Evolutionary conservation across 2,888 invertebrate species (phyloP), one percentile per base, ranked within the genome.

Genomic region (Drosophila nigritarsus): DNA sequence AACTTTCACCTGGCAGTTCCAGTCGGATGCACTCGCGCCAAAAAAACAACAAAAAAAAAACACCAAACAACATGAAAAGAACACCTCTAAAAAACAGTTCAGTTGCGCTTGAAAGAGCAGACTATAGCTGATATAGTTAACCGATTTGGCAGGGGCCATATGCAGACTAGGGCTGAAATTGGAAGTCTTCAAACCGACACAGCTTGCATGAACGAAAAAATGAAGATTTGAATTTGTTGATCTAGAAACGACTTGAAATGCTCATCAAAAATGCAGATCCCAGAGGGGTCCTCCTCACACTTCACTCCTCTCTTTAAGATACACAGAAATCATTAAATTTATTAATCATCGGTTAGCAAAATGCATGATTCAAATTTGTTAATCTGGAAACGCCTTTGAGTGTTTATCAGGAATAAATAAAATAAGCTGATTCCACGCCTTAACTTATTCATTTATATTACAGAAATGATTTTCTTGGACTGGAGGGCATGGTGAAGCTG

Each of bases 401-500:
- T 7, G 45, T 20, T 45, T 45, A 45, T 45, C 45, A 45, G 7
- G 3, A 45, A 15, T 45, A 45, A 13, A 20, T 20, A 13, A 18
- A 20, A 2, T 2, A 15, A 20, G 20, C 1, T 42, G 20, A 20
- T 4, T 1, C 20, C 13, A 15, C n/a, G n/a, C n/a, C n/a, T 1
- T 5, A 11, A 49, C 29, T 29, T 49, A 7, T 49, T 29, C 2
- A 18, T 29, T 6, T 49, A 11, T 15, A 51, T 51, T 30, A 24
- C 91, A 95, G 96, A 94, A 95, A 95, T 94, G 96, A 96, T 92
- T 94, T 95, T 92, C 94, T 95, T 92, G 96, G 96, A 70, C 94
- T 96, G 89, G 95, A 95, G 91, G 96, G 96, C 91, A 95, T 95
- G 95, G 96, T 96, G 75, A 96, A 95, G 88, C 94, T 95, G 87